Base-by-base conservation (phyloP, 2,888 invertebrate species). In the Epinotia brunnichana region DNA sequence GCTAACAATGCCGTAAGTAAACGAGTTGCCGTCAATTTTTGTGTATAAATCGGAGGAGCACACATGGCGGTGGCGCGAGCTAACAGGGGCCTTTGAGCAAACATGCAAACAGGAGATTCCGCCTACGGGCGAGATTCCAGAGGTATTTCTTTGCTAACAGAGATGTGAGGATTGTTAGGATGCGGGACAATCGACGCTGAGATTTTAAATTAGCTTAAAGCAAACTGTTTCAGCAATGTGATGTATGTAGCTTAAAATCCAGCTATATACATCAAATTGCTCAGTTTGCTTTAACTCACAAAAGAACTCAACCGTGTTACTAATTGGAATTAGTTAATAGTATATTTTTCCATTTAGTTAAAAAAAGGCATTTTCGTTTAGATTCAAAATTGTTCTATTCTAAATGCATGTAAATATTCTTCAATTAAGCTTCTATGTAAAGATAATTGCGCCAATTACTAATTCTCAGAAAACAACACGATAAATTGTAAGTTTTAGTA, bases 101-200 rank as follows among this genome's bases (percentile, higher is more conserved):
- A 85, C 84, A 85, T 83, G 83, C 84, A 84, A 82, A 85, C 84
- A 82, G 79, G 77, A 80, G 82, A 80, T 83, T 79, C 77, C 76
- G 81, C 80, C 79, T 73, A 77, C n/a, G 75, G 78, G 79, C 5
- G 79, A 80, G 79, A 79, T 80, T 84, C 82, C 39, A 60, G 44
- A 57, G 66, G 59, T 60, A 61, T 72, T 74, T 69, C 83, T 83
- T 82, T 81, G 78, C 79, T 77, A 76, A 77, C 75, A 76, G 77
- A 74, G 69, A 66, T 62, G 66, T 29, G 35, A 15, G 35, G 24
- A 35, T 48, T 62, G 61, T 44, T 48, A 54, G 53, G 19, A 35
- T 24, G 57, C 11, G 67, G 54, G 54, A 39, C 51, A 60, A 69
- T 69, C 60, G 53, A 51, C 21, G 41, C 64, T 35, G 51, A 24